Conservation (phyloP, 1,140 invertebrate genomes). For the Anastatus disparis region DNA sequence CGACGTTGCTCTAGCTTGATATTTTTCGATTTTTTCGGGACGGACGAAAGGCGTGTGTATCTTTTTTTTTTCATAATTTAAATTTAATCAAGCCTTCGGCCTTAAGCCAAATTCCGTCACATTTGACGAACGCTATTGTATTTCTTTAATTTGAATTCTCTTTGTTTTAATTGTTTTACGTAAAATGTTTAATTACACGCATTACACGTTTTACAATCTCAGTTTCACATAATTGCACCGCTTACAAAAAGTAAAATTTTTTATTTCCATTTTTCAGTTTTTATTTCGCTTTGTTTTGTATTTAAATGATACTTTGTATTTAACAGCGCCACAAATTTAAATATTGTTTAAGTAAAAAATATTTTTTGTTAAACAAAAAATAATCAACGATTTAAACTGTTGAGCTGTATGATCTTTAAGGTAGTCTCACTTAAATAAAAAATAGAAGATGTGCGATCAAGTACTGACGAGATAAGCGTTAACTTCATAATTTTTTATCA, state of each 20-base stretch:
- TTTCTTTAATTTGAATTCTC: background rate
- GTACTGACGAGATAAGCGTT: background rate
- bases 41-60: constrained; percentile 46
- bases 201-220: background rate
- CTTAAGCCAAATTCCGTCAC: constrained; percentile 21
- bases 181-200: background rate
- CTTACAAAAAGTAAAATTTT: constrained; percentile 28
- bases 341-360: no score
- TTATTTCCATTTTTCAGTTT: background rate
- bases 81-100: background rate
- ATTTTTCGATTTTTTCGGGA: constrained; percentile 51
- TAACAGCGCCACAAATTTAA: no score
- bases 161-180: background rate
- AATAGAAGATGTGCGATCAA: constrained; percentile 17
- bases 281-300: background rate
- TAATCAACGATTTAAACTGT: no score
- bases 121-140: background rate
- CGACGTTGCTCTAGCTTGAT: constrained; percentile 25
- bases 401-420: background rate
- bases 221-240: background rate
- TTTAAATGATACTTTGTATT: background rate
- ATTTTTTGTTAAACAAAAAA: no score
- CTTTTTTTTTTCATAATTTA: no score
- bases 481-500: background rate
- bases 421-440: constrained; percentile 1